Percentiles rank a stretch among this genome's conserved stretches.
phyloP scores from a whole-genome alignment of 2,797 vertebrate genomes.

The Gymnopithys bicolor region DNA sequence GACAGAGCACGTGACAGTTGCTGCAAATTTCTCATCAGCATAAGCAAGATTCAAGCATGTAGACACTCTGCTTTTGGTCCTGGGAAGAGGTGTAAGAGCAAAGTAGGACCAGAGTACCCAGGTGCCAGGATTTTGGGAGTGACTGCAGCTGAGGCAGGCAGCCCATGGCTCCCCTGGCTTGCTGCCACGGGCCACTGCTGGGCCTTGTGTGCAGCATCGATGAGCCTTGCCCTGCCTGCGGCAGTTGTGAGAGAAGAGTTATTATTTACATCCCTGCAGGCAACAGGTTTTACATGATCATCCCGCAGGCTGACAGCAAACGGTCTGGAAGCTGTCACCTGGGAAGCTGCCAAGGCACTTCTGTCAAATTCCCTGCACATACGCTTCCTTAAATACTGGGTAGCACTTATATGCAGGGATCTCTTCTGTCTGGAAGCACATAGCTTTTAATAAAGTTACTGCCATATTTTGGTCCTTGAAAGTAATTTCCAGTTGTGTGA shows the following conservation, averaged over 20 bases:
- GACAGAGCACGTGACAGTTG: fast-evolving
- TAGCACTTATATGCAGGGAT: not conserved
- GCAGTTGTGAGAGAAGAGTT: not conserved
- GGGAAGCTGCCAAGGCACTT: not conserved
- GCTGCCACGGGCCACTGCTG: not conserved
- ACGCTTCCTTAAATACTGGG: not conserved
- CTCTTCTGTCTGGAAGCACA: not conserved
- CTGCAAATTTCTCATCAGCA: not conserved
- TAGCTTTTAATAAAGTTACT: not conserved
- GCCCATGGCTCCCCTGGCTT: fast-evolving
- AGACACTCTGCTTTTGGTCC: not conserved
- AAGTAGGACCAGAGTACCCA: not conserved
- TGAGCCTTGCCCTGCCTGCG: not conserved
- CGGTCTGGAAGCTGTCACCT: not conserved
- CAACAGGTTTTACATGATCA: not conserved
- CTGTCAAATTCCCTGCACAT: not conserved
- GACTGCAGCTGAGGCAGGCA: not conserved
- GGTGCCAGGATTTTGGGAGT: not conserved
- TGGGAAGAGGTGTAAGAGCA: not conserved
- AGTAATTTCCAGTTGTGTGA: not conserved
- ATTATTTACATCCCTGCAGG: not conserved
- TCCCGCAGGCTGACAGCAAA: not conserved
- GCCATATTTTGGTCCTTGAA: not conserved
- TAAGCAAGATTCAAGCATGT: not conserved
- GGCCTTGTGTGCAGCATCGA: fast-evolving